Evolutionary conservation across 2,888 invertebrate genomes (phyloP).

Genomic region (Epiblema foenella): DNA sequence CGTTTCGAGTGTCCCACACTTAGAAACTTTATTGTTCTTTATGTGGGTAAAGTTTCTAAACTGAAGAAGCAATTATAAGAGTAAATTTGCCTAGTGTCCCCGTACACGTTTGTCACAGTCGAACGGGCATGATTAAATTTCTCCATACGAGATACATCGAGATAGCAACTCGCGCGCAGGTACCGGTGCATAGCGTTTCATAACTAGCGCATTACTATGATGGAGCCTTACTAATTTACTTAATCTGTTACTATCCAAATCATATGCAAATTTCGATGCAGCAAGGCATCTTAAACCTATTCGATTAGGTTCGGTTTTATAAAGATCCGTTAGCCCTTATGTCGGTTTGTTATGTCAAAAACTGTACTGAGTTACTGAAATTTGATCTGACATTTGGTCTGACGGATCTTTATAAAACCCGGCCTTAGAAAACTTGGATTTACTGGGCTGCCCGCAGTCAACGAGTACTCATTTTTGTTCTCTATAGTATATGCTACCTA

Average conservation of each 20-base stretch:
- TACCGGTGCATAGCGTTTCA: constrained; percentile 43
- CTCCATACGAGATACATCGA: constrained; percentile 40
- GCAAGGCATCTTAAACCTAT: constrained; percentile 31
- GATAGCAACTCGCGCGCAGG: constrained; percentile 35
- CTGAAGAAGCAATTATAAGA: constrained; percentile 38
- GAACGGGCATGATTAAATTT: constrained; percentile 42
- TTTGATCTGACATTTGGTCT: no score
- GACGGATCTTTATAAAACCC: no score
- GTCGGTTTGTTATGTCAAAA: no score
- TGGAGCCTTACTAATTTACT: constrained; percentile 43
- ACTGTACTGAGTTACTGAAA: no score
- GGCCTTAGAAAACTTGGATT: no score
- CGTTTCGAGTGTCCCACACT: constrained; percentile 44
- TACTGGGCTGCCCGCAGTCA: background rate
- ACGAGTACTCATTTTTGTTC: background rate
- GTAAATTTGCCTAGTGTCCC: constrained; percentile 43
- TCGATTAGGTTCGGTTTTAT: constrained; percentile 25
- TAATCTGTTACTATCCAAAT: constrained; percentile 39
- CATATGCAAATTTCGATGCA: constrained; percentile 38
- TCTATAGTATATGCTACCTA: background rate
- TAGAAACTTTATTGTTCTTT: constrained; percentile 41
- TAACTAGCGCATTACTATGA: constrained; percentile 40
- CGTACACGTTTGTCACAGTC: constrained; percentile 41
- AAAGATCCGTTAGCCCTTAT: no score
- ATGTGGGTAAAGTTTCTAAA: constrained; percentile 43